Evolutionary conservation across 1,140 invertebrate species (phyloP), one percentile per base, ranked within the genome.

Genomic region (Polypedilum pembai): DNA sequence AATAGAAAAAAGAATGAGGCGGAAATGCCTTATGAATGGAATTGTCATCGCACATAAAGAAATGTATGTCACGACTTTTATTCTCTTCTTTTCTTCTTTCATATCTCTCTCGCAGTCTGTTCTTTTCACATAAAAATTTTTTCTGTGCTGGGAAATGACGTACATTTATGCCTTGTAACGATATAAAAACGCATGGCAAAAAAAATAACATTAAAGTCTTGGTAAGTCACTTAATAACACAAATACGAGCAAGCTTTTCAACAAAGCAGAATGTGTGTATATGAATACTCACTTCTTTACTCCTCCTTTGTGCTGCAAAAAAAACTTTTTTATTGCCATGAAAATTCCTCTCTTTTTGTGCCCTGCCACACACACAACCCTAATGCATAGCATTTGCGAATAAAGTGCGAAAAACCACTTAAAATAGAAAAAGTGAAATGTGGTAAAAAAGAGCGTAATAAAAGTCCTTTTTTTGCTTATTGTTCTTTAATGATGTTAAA

Each of bases 381-480:
- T 56, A 56, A 56, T 56, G 45, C 45, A 56, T 56, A 15, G n/a
- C 45, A 12, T n/a, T 56, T 56, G 24, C 45, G 45, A 56, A n/a
- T 33, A 33, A 56, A 69, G 18, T 21, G 65, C 8, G 24, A 33
- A 33, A 18, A 69, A 18, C 65, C 65, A 69, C 65, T 69, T 69
- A 21, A 21, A 69, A 69, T 69, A 69, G 65, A 69, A 69, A 66
- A 69, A 69, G 8, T 18, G 10, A 69, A 69, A 69, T 69, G 65
- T 69, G 20, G 65, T 18, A 18, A 21, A 69, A 69, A 56, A 15
- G 10, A 20, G 65, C 20, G 8, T 21, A n/a, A 69, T 69, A 69
- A 69, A 69, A 69, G 65, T 69, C 65, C 65, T 69, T 69, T 69
- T n/a, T 69, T 69, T 66, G 63, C n/a, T 56, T 17, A 15, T 56